A percentile compares a stretch with the other conserved stretches of the same genome.
These are phyloP conservation scores for Drosophila sproati DNA, from an alignment of 1,140 invertebrate genomes.

Conservation along the genomic window DNA sequence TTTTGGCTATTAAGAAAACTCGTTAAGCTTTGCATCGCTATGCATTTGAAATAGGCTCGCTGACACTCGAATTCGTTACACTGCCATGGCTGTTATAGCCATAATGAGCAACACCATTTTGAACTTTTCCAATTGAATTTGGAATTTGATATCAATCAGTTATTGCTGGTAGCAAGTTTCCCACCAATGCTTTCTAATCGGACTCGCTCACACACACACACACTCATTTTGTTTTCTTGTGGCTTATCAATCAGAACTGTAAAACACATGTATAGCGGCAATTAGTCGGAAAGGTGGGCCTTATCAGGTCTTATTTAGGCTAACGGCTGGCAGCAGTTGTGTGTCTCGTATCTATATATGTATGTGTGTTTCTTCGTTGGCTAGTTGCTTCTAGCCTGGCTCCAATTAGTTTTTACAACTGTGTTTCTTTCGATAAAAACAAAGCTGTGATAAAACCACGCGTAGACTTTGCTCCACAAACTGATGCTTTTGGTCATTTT, in stretches of 20 bases:
- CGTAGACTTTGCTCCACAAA: constrained; percentile 60
- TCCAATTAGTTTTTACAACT: constrained; percentile 52
- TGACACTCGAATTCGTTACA: background rate
- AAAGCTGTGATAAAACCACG: constrained; percentile 55
- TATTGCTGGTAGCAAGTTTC: constrained; percentile 29
- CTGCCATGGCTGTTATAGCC: background rate
- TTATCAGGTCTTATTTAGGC: constrained; percentile 38
- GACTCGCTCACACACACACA: constrained; percentile 21
- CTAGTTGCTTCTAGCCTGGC: constrained; percentile 5
- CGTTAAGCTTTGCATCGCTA: background rate
- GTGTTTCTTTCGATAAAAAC: constrained; percentile 59
- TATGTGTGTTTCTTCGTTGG: constrained; percentile 6
- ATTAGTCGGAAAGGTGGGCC: constrained; percentile 55
- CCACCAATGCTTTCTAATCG: constrained; percentile 47
- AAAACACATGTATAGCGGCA: constrained; percentile 61
- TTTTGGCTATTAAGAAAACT: background rate
- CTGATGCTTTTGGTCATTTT: constrained; percentile 29
- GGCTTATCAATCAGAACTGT: constrained; percentile 37
- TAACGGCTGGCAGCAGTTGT: constrained; percentile 29
- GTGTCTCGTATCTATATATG: background rate
- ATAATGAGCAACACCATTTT: constrained; percentile 19
- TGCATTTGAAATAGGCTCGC: background rate
- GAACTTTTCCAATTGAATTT: constrained; percentile 59
- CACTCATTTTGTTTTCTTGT: background rate
- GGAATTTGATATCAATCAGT: constrained; percentile 75